Evolutionary conservation across 2,888 invertebrate genomes (phyloP), one percentile per base, ranked within the genome.

Genomic region (Matsumyia berberina): DNA sequence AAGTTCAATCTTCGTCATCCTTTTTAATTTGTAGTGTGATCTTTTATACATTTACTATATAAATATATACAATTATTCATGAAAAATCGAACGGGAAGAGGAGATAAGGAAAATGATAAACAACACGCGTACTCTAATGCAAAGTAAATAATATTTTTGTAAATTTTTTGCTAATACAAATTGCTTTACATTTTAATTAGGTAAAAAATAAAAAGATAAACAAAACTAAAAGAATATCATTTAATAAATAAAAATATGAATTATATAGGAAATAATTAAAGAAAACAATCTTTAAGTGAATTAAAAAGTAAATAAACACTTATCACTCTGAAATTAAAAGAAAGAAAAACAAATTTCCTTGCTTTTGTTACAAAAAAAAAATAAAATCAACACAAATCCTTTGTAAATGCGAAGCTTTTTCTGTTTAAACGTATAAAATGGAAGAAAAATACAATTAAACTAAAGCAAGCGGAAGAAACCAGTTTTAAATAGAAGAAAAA

Each of bases 81-180:
- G 37, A 76, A 39, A 78, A 86, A 73, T 77, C 72, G 51, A 83
- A 73, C 37, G 46, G 72, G 55, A 66, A 55, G 44, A 9, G 12
- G 15, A 76, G 51, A 80, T 57, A 33, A 51, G 76, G 37, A 64
- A 62, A 24, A 62, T 51, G 29, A 51, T 24, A 74, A 69, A 66
- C 58, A 70, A 78, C 73, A 86, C 64, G 46, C 64, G 46, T 81
- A 87, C 74, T 83, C 76, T 72, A 87, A 79, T 58, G 73, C 77
- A 74, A 77, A 87, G 67, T 86, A 81, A 76, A 86, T 73, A 81
- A 80, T 80, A 80, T 86, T 88, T 86, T 86, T 86, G 87, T 86
- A 86, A 86, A 86, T 86, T 86, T 64, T 86, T 86, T 86, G 70
- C 72, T 86, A 86, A 86, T 83, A 82, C 80, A 86, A 87, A 82